A percentile compares a stretch with the other conserved stretches of the same genome.
Conservation (phyloP, 35 echinoderm and acorn worm species). For the Lytechinus variegatus region DNA sequence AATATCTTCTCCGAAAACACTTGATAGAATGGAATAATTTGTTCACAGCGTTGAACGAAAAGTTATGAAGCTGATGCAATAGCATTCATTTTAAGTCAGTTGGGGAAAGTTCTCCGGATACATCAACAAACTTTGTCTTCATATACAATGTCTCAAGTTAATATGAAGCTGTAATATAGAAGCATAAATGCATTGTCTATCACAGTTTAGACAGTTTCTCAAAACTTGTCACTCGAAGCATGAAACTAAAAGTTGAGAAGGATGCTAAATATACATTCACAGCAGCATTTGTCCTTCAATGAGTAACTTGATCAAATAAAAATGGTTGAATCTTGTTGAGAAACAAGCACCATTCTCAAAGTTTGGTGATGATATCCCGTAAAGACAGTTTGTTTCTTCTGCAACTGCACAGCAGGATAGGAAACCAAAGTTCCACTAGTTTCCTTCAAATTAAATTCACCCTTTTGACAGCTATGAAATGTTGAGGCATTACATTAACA, state of each 20-base stretch:
- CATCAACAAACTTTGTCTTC: neutral
- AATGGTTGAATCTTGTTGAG: neutral
- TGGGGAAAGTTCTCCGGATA: neutral
- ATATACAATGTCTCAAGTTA: neutral
- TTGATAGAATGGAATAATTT: neutral
- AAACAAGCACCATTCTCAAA: neutral
- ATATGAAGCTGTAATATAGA: neutral
- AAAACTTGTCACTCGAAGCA: neutral
- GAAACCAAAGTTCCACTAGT: neutral
- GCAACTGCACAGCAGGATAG: neutral
- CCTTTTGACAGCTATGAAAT: neutral
- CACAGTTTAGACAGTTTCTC: neutral
- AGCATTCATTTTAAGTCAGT: neutral
- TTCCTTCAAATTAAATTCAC: neutral
- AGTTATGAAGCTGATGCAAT: neutral
- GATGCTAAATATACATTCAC: neutral
- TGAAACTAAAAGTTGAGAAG: neutral
- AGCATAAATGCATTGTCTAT: neutral
- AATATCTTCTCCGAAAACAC: neutral
- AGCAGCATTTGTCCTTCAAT: neutral
- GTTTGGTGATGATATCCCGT: neutral
- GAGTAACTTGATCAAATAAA: neutral
- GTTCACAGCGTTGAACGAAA: neutral
- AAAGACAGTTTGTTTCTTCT: neutral
- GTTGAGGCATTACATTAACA: neutral